A percentile compares a stretch with the other conserved stretches of the same genome.
Conservation (phyloP, 2,113 vertebrate species). For the Podarcis cretensis region DNA sequence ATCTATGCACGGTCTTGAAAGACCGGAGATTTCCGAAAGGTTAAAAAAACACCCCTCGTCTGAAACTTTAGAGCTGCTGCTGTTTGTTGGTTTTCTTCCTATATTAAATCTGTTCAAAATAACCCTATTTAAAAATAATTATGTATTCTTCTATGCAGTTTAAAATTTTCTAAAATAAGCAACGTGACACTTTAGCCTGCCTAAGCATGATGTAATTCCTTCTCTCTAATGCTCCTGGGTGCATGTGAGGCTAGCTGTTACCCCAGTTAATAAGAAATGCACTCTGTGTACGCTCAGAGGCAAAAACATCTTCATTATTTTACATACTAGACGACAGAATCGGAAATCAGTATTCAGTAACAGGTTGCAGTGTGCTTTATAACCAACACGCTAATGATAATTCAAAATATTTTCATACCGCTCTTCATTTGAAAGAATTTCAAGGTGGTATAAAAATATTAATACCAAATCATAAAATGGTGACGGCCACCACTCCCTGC, state of each 20-base stretch:
- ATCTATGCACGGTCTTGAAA: background rate
- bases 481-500: no score
- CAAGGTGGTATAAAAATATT: no score
- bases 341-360: background rate
- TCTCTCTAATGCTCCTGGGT: background rate
- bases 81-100: background rate
- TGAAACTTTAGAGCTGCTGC: background rate
- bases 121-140: background rate
- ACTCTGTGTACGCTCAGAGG: background rate
- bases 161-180: background rate
- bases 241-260: background rate
- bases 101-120: background rate
- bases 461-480: no score
- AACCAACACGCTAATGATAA: no score
- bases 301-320: background rate
- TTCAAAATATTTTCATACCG: no score
- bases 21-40: background rate
- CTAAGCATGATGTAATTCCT: background rate
- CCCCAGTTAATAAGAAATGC: background rate
- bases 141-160: background rate
- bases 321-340: background rate
- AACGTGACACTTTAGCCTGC: background rate
- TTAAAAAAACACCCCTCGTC: background rate
- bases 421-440: no score
- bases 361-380: background rate